Evolutionary conservation across 2,797 vertebrate genomes (phyloP).

Genomic region (Falco peregrinus): DNA sequence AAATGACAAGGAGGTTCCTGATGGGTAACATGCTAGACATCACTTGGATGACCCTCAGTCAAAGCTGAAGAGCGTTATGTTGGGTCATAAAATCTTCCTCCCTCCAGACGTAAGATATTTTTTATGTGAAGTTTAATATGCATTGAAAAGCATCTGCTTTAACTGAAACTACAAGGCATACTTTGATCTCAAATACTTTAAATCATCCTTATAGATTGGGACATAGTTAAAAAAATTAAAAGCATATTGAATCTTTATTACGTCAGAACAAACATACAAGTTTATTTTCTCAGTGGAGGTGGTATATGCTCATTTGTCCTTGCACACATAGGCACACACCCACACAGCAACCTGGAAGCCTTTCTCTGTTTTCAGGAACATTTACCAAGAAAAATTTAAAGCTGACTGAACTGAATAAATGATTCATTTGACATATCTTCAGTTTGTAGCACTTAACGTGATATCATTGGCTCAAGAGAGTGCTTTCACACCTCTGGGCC

Average conservation of each 20-base stretch:
- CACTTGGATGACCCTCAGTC: not conserved
- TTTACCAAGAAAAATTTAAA: conserved; percentile 66
- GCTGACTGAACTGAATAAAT: conserved; percentile 60
- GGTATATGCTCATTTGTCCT: not conserved
- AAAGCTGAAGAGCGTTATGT: not conserved
- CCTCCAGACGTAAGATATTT: not conserved
- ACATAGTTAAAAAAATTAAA: not conserved
- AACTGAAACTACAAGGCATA: not conserved
- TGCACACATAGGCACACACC: not conserved
- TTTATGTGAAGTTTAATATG: not conserved
- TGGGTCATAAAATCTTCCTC: not conserved
- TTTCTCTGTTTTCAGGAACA: conserved; percentile 42
- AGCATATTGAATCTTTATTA: not conserved
- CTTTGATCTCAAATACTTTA: not conserved
- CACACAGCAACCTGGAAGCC: not conserved
- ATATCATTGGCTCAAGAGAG: conserved; percentile 65
- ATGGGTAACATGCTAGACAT: not conserved
- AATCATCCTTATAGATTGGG: not conserved
- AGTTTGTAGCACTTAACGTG: conserved; percentile 54
- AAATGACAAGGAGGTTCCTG: not conserved
- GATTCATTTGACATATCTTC: conserved; percentile 66
- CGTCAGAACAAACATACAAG: not conserved
- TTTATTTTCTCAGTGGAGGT: not conserved
- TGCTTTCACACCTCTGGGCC: conserved; percentile 73
- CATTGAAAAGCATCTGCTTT: not conserved